phyloP scores from a whole-genome alignment of 2,797 vertebrate genomes.

The Scolopax rusticola region DNA sequence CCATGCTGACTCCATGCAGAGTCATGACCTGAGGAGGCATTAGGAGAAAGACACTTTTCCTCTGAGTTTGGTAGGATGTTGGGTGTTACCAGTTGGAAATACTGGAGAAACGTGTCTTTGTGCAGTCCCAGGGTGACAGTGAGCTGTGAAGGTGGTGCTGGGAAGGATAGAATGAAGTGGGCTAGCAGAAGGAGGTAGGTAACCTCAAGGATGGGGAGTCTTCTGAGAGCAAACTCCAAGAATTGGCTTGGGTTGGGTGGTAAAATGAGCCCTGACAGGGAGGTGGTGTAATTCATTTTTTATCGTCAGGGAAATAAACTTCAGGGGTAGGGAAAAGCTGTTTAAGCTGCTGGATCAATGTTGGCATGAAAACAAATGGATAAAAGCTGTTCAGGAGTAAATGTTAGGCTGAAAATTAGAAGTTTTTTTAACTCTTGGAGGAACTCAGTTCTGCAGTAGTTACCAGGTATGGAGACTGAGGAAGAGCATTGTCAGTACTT shows the following conservation, averaged over 20 bases:
- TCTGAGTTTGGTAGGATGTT: background rate
- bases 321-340: slow-evolving; percentile 10
- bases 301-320: slow-evolving; percentile 26
- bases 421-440: background rate
- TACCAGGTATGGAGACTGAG: background rate
- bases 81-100: background rate
- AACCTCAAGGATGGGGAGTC: background rate
- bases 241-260: background rate
- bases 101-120: background rate
- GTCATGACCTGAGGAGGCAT: background rate
- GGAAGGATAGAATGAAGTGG: background rate
- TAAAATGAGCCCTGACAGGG: background rate
- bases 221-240: background rate
- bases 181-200: background rate
- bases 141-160: background rate
- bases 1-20: background rate
- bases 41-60: background rate
- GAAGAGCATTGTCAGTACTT: background rate
- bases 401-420: background rate
- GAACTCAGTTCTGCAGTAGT: background rate
- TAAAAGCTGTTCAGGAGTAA: slow-evolving; percentile 28
- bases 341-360: slow-evolving; percentile 52
- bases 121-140: background rate
- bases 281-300: slow-evolving; percentile 15
- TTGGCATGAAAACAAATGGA: slow-evolving; percentile 45